Conservation (phyloP, 2,113 vertebrate genomes). For the Nycticorax nycticorax region DNA sequence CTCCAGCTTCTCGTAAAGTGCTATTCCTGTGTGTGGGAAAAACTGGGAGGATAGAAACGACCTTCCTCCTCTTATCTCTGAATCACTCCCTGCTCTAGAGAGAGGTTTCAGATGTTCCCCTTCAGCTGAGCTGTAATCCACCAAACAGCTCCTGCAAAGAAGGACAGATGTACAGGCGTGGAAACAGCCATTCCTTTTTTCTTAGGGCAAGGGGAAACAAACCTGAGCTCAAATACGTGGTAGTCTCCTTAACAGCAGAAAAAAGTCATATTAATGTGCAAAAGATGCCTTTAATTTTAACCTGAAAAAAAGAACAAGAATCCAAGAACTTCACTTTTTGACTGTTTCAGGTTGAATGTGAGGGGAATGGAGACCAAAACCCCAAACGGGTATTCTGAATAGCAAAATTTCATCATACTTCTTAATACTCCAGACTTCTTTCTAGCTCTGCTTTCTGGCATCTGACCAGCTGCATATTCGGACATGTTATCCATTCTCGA, state of each 20-base stretch:
- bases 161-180: background rate
- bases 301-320: background rate
- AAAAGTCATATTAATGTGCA: rapidly evolving
- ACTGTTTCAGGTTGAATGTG: background rate
- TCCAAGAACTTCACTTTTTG: background rate
- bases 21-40: background rate
- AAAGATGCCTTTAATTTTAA: background rate
- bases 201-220: background rate
- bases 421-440: background rate
- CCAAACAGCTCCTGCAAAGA: background rate
- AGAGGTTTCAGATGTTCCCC: background rate
- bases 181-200: background rate
- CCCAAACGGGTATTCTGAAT: background rate
- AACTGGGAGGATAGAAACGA: background rate
- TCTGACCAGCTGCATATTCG: background rate
- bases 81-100: background rate
- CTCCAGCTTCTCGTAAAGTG: background rate
- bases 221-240: background rate
- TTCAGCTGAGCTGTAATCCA: background rate
- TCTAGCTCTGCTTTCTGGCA: background rate
- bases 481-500: background rate
- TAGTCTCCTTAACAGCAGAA: background rate
- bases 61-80: background rate
- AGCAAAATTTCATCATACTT: background rate
- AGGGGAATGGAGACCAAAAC: background rate